phyloP scores from a whole-genome alignment of 2,888 invertebrate genomes.

The Thereva unica region DNA sequence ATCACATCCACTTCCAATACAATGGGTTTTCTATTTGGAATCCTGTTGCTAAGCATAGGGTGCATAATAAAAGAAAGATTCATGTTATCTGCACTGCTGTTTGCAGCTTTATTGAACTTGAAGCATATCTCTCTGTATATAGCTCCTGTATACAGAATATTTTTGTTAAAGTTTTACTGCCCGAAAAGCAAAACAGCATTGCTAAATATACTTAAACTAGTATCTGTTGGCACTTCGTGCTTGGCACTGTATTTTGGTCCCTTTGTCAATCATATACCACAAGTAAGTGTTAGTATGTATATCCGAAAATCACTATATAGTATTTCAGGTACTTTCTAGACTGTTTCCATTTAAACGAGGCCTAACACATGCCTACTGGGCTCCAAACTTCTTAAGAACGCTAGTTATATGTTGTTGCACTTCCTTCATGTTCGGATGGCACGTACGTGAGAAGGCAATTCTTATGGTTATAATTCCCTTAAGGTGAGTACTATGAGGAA shows the following conservation, averaged over 20 bases:
- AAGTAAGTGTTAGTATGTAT: conserved; percentile 62
- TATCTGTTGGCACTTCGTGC: conserved; percentile 67
- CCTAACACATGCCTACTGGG: conserved; percentile 98
- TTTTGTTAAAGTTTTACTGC: conserved; percentile 81
- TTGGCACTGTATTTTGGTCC: conserved; percentile 84
- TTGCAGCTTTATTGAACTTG: conserved; percentile 85
- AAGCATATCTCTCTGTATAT: conserved; percentile 97
- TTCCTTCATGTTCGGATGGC: conserved; percentile 97
- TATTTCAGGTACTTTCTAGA: conserved; percentile 61
- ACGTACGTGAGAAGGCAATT: conserved; percentile 99
- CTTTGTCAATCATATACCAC: conserved; percentile 75
- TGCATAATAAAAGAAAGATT: conserved; percentile 71
- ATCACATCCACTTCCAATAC: conserved; percentile 98
- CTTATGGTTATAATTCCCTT: conserved; percentile 88
- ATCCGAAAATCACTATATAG: conserved; percentile 34
- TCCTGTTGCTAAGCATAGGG: conserved; percentile 78
- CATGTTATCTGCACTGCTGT: conserved; percentile 76
- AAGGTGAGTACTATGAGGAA: conserved; percentile 65
- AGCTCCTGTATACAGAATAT: conserved; percentile 89
- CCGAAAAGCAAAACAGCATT: conserved; percentile 54
- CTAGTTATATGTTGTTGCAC: conserved; percentile 82
- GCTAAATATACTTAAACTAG: conserved; percentile 65
- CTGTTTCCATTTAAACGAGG: conserved; percentile 97
- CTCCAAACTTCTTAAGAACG: conserved; percentile 87
- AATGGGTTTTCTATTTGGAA: conserved; percentile 94